Base-by-base conservation (phyloP, 1,140 invertebrate species). In the Alviniconcha marisindica region DNA sequence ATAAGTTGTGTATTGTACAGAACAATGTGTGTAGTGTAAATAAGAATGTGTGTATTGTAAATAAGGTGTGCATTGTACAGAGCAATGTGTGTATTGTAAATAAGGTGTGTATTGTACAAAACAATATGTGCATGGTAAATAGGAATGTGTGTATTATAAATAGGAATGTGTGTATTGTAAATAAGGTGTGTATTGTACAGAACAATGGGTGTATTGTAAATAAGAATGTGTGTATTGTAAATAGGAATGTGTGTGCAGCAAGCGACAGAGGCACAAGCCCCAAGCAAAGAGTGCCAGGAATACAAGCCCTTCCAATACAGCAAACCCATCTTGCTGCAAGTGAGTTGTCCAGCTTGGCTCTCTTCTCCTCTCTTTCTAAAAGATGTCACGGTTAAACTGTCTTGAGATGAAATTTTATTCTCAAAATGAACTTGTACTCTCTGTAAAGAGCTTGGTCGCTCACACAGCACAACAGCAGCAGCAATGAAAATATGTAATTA, bases 241-340 rank as follows among this genome's bases (percentile, higher is more conserved):
- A 38, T 74, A 4, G n/a, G 42, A 33, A 4, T 77, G 42, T 77
- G 44, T 78, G 48, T 38, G 51, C 77, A 78, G 85, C 81, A 78
- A 85, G 89, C 84, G 71, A 82, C 79, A 48, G 73, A 36, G 56
- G 14, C 60, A 54, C 48, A 2, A 79, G 42, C 66, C 83, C 71
- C 42, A 66, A 71, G 28, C 24, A 56, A 82, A 76, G 54, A 76
- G 31, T 86, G 85, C 80, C 74, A 84, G 18, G 60, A 81, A 48
- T 71, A 81, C n/a, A 74, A 84, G 51, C 54, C 84, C 38, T 77
- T 86, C 31, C 73, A 40, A 18, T 87, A 87, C 63, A 84, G 78
- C 54, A 69, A 81, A 31, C 89, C 89, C n/a, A 87, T 90, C 36
- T 66, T 90, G 1, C 71, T 90, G 60, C 89, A 90, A 88, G 89